Percentiles rank a stretch among this genome's conserved stretches.
Conservation (phyloP, 2,797 vertebrate genomes). For the Taeniopygia guttata region DNA sequence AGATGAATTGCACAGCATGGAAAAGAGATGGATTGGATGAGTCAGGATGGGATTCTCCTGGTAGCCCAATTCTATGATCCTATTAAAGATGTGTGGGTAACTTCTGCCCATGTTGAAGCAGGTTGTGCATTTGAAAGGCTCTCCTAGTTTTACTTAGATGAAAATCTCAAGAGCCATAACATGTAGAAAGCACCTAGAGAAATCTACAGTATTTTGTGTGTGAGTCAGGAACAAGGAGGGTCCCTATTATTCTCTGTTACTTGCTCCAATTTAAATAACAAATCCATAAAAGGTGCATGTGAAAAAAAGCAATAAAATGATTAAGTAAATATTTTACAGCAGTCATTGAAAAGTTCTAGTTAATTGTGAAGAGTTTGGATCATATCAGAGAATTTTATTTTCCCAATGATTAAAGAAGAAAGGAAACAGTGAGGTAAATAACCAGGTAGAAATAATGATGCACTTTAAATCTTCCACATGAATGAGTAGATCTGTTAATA, state of each 20-base stretch:
- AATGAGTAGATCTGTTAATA: conserved; percentile 60
- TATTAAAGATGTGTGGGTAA: background rate
- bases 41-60: background rate
- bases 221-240: background rate
- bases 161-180: background rate
- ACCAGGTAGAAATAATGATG: conserved; percentile 55
- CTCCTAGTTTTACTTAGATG: background rate
- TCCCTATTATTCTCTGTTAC: background rate
- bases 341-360: background rate
- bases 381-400: background rate
- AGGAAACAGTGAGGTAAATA: conserved; percentile 1
- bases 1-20: background rate
- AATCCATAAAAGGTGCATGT: background rate
- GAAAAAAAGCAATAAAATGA: background rate
- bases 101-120: background rate
- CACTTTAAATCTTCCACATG: conserved; percentile 55
- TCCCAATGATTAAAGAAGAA: background rate
- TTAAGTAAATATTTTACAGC: background rate
- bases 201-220: background rate
- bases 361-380: background rate
- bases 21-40: background rate
- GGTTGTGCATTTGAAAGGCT: background rate
- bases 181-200: background rate
- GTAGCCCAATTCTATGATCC: background rate
- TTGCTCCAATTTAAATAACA: background rate